Evolutionary conservation across 1,140 invertebrate species (phyloP), one percentile per base, ranked within the genome.

Genomic region (Halictus rubicundus): DNA sequence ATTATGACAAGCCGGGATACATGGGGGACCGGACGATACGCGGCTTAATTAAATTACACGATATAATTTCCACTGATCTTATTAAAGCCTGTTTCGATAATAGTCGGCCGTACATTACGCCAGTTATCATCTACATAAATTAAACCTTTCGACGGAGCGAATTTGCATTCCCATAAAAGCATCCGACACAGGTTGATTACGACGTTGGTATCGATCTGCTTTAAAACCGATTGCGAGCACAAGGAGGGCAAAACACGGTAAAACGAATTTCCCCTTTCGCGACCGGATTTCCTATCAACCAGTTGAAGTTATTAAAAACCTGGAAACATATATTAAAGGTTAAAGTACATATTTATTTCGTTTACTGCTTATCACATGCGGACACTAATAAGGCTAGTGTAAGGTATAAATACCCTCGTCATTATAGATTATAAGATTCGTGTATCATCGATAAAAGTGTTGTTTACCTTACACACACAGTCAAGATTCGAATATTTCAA

Each of bases 11-110:
- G 14, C 19, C 21, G 8, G 14, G 60, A 64, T 64, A 49, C 60
- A n/a, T 32, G 19, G 16, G 19, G 64, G 68, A 68, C 5, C 42
- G 46, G 46, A 68, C 54, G 25, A 60, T 59, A 32, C 52, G 21
- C 54, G 37, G 12, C 16, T 60, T 76, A 76, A 76, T 76, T 76
- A 68, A 76, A 76, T 76, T 60, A 76, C 52, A 14, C 32, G 74
- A 60, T 69, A 60, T 68, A 68, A 68, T 69, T 76, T 49, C 39
- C 39, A 46, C 39, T 9, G 65, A 76, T 76, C 54, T 49, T 69
- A n/a, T 76, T 68, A 60, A 7, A 23, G 74, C 74, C 54, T 46
- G 65, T 76, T 60, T 16, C 65, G 64, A 68, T 66, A 57, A 37
- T 60, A 65, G 39, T n/a, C 39, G 7, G 23, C 19, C 25, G 37